A percentile compares a stretch with the other conserved stretches of the same genome.
Conservation (phyloP, 2,888 invertebrate species). For the Tenthredo livida region DNA sequence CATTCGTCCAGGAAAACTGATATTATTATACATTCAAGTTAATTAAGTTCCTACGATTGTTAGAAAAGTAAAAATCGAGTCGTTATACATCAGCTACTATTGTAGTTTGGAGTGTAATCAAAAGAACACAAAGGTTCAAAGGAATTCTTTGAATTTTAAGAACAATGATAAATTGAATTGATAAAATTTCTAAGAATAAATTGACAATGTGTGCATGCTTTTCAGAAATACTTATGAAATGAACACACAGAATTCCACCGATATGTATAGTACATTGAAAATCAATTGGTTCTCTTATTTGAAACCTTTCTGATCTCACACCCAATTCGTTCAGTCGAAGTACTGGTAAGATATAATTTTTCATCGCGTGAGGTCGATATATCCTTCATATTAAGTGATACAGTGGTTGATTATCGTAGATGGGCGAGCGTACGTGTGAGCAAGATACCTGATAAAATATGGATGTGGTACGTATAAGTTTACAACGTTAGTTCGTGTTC, state of each 20-base stretch:
- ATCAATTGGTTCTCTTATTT: background rate
- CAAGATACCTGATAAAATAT: constrained; percentile 5
- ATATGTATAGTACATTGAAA: background rate
- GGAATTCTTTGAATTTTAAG: background rate
- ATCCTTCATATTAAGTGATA: background rate
- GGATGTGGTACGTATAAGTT: background rate
- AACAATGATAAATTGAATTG: background rate
- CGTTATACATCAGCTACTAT: background rate
- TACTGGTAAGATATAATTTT: background rate
- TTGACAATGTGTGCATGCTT: background rate
- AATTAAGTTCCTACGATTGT: background rate
- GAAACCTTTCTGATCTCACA: background rate
- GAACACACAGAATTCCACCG: background rate
- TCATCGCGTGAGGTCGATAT: background rate
- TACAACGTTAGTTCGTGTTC: constrained; percentile 1
- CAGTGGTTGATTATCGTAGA: background rate
- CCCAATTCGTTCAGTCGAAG: background rate
- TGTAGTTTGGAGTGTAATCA: background rate
- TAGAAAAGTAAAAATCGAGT: background rate
- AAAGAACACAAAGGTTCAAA: background rate
- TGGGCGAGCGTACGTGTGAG: background rate
- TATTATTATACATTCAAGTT: background rate
- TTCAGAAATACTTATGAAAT: background rate
- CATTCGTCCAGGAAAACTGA: constrained; percentile 1
- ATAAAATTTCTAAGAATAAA: background rate